phyloP scores from a whole-genome alignment of 2,113 vertebrate genomes.

The Lepus timidus region DNA sequence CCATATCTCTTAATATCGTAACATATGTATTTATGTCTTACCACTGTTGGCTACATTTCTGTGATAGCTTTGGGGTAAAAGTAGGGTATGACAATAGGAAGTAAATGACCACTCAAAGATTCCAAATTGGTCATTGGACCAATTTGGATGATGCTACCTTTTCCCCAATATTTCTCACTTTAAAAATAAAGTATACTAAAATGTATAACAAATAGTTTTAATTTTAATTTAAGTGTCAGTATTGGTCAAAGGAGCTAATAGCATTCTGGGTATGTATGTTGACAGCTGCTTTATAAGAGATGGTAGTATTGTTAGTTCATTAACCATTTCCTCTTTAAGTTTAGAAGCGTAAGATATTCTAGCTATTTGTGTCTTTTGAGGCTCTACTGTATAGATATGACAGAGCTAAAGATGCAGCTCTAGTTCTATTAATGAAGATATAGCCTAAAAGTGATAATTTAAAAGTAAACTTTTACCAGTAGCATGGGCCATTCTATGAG shows the following conservation, averaged over 20 bases:
- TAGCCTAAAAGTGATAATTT: neutral
- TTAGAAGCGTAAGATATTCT: neutral
- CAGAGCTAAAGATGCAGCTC: neutral
- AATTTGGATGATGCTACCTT: neutral
- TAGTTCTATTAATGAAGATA: neutral
- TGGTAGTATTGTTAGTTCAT: neutral
- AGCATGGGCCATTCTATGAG: neutral
- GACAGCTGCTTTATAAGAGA: neutral
- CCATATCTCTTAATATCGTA: neutral
- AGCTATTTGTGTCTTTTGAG: neutral
- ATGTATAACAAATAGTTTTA: neutral
- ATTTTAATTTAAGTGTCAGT: neutral
- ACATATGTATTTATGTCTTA: slow-evolving; percentile 3
- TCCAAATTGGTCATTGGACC: neutral
- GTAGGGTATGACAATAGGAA: neutral
- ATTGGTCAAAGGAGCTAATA: neutral
- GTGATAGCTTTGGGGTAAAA: neutral
- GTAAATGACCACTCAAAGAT: neutral
- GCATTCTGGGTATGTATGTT: neutral
- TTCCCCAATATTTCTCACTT: slow-evolving; percentile 11
- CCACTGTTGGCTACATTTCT: neutral
- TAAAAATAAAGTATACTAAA: slow-evolving; percentile 20
- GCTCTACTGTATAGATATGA: neutral
- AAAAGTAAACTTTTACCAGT: neutral
- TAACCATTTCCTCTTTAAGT: neutral